Percentiles rank a stretch among this genome's conserved stretches.
These are phyloP conservation scores for Spodoptera picta DNA, from an alignment of 2,888 invertebrate species.

Conservation along the genomic window DNA sequence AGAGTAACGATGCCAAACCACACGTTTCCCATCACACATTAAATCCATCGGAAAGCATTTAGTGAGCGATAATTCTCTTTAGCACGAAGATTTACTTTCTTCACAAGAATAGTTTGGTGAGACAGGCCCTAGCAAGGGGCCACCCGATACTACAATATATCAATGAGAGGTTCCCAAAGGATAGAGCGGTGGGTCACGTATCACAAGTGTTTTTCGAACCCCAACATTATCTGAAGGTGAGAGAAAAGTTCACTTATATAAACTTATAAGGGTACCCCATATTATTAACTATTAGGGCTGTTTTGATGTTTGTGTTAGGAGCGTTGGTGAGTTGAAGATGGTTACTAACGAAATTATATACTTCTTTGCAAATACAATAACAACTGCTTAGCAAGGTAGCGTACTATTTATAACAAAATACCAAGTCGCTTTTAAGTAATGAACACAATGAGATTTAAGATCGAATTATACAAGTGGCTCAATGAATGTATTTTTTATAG, in stretches of 20 bases:
- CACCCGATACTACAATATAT: constrained; percentile 75
- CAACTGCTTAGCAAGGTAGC: no score
- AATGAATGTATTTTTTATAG: no score
- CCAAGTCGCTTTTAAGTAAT: no score
- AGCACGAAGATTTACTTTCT: constrained; percentile 74
- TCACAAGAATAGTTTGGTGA: constrained; percentile 68
- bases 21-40: constrained; percentile 43
- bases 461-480: no score
- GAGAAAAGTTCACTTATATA: constrained; percentile 54
- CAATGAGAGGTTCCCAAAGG: constrained; percentile 72
- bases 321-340: not conserved
- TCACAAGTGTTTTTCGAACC: constrained; percentile 79
- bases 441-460: no score
- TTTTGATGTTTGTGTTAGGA: constrained; percentile 26
- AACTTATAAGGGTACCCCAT: constrained; percentile 39
- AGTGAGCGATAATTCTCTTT: constrained; percentile 77
- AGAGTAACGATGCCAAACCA: constrained; percentile 24
- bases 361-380: no score
- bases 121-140: constrained; percentile 61
- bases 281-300: constrained; percentile 38
- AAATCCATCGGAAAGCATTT: constrained; percentile 68
- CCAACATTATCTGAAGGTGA: constrained; percentile 71
- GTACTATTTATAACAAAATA: no score
- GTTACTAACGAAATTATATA: no score
- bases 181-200: constrained; percentile 81